A percentile compares a stretch with the other conserved stretches of the same genome.
phyloP scores from a whole-genome alignment of 2,113 vertebrate species.

The Daboia siamensis region DNA sequence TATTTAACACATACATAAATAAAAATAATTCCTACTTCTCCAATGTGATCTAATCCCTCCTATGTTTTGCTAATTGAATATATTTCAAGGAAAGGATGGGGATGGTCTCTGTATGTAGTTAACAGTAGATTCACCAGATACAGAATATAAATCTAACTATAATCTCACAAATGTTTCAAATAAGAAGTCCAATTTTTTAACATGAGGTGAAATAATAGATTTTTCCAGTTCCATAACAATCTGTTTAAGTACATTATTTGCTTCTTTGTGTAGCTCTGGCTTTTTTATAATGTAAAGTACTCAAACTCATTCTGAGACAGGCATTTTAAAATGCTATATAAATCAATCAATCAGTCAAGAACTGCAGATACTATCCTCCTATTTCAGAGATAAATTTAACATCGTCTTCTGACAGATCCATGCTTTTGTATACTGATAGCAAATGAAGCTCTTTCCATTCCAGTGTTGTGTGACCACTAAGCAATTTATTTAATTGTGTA shows the following conservation, averaged over 20 bases:
- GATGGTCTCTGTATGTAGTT: not conserved
- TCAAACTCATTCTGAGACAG: not conserved
- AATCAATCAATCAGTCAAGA: not conserved
- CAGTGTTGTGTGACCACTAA: not conserved
- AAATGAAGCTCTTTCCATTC: constrained; percentile 32
- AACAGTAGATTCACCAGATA: not conserved
- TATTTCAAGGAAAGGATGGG: not conserved
- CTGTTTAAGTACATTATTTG: constrained; percentile 13
- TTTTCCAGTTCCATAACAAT: not conserved
- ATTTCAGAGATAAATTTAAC: constrained; percentile 23
- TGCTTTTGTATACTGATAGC: not conserved
- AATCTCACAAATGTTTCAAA: not conserved
- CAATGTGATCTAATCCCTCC: not conserved
- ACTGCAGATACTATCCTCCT: constrained; percentile 26
- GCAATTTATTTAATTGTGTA: constrained; percentile 19
- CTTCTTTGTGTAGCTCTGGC: not conserved
- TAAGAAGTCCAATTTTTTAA: constrained; percentile 20
- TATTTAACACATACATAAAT: not conserved
- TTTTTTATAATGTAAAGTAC: not conserved
- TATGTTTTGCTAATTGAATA: not conserved
- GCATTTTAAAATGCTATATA: not conserved
- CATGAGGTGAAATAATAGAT: not conserved
- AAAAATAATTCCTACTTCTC: not conserved
- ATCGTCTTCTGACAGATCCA: constrained; percentile 1
- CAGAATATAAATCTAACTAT: not conserved